Base-by-base conservation (phyloP, 1,140 invertebrate genomes). In the Rhopalosiphum padi region DNA sequence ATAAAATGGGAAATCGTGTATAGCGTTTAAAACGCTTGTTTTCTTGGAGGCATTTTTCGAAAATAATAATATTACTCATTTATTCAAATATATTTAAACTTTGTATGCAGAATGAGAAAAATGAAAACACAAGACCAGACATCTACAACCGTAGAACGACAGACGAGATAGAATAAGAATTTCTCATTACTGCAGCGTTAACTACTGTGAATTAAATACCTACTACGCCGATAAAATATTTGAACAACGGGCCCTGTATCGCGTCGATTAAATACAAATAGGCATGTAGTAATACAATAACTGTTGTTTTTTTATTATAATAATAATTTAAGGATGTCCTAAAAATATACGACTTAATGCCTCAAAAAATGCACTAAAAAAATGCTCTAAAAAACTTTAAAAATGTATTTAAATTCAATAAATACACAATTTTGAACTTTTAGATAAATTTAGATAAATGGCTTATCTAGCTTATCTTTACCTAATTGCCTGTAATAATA, bases 1-100 rank as follows among this genome's bases (percentile, higher is more conserved):
- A 35, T 22, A 37, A 88, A 88, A 89, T 53, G 46, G 48, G n/a
- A 53, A 35, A 88, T 88, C 86, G 86, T 51, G 46, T 88, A 88
- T 35, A 51, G 46, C 85, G 41, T 46, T 18, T 30, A n/a, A 46
- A 46, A 46, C 85, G 25, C 23, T 87, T 87, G 85, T 87, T 87
- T 87, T 30, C 41, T 18, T 43, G 23, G 46, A 86, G 4, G 43
- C 43, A 30, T 46, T 48, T 46, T n/a, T 43, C 37, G 85, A 46
- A 46, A 87, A 87, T 30, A 87, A 87, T 43, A 87, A 41, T 43
- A 41, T 43, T 25, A 43, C 83, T 43, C 23, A 23, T 46, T 87
- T 48, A 87, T 46, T 46, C 25, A 48, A 87, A 87, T 46, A 43
- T 48, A 46, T n/a, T 46, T 87, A 43, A 46, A 48, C 43, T 46